Evolutionary conservation across 2,797 vertebrate genomes (phyloP).

Genomic region (Gymnocypris eckloni): DNA sequence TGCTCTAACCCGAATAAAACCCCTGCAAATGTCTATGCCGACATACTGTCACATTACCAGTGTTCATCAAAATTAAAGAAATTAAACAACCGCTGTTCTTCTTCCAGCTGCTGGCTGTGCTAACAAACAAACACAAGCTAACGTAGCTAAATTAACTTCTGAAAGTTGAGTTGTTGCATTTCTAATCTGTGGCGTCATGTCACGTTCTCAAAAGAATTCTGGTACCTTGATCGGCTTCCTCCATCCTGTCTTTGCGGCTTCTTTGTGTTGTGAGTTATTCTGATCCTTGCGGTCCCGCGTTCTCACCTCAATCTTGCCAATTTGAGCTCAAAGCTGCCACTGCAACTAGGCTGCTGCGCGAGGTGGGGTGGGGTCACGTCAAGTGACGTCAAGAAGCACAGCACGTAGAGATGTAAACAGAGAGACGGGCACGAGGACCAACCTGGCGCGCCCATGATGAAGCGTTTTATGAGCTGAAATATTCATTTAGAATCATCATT

Average conservation of each 20-base stretch:
- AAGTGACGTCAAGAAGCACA: slow-evolving; percentile 70
- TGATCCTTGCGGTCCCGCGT: not conserved
- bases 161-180: slow-evolving; percentile 20
- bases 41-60: too few species aligned
- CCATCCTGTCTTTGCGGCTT: slow-evolving; percentile 67
- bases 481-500: not conserved
- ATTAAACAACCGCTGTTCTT: not conserved
- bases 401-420: slow-evolving; percentile 77
- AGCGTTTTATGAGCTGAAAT: not conserved
- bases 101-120: slow-evolving; percentile 51
- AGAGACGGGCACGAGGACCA: slow-evolving; percentile 72
- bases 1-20: too few species aligned
- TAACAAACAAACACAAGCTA: slow-evolving; percentile 61
- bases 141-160: slow-evolving; percentile 54
- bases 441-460: slow-evolving; percentile 41
- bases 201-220: not conserved
- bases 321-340: slow-evolving; percentile 68
- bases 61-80: not conserved
- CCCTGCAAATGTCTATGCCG: too few species aligned
- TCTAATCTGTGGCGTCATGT: not conserved
- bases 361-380: too few species aligned
- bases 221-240: slow-evolving; percentile 75
- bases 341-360: slow-evolving; percentile 62
- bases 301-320: slow-evolving; percentile 53
- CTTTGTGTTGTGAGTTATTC: slow-evolving; percentile 5